Evolutionary conservation across 2,797 vertebrate genomes (phyloP).

Genomic region (Pogoniulus pusillus): DNA sequence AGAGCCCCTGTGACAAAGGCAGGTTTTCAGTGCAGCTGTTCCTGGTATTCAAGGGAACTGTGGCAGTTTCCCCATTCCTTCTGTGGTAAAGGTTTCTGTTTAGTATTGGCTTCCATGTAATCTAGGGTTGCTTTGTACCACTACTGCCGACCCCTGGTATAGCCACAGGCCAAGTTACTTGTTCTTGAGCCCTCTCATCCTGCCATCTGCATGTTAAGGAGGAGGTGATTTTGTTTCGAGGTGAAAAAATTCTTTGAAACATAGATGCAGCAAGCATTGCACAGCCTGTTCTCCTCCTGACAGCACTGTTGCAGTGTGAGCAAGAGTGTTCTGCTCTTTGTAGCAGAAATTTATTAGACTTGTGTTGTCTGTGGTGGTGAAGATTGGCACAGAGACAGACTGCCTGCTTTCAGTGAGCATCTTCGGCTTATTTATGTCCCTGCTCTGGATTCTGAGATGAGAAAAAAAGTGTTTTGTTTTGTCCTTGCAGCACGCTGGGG

Average conservation of each 20-base stretch:
- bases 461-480: background rate
- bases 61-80: background rate
- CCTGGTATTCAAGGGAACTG: background rate
- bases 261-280: rapidly evolving
- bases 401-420: background rate
- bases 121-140: background rate
- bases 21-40: background rate
- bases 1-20: background rate
- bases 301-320: background rate
- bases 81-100: background rate
- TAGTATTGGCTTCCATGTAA: background rate
- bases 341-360: background rate
- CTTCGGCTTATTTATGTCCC: background rate
- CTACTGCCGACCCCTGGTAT: background rate
- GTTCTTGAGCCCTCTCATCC: background rate
- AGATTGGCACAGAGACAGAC: background rate
- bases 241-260: background rate
- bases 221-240: background rate
- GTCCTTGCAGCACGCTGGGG: background rate
- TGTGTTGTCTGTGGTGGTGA: background rate
- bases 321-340: background rate
- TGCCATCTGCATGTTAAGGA: background rate
- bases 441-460: background rate
- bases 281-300: background rate
- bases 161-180: background rate